Evolutionary conservation across 2,888 invertebrate species (phyloP).

Genomic region (Tetropium fuscum): DNA sequence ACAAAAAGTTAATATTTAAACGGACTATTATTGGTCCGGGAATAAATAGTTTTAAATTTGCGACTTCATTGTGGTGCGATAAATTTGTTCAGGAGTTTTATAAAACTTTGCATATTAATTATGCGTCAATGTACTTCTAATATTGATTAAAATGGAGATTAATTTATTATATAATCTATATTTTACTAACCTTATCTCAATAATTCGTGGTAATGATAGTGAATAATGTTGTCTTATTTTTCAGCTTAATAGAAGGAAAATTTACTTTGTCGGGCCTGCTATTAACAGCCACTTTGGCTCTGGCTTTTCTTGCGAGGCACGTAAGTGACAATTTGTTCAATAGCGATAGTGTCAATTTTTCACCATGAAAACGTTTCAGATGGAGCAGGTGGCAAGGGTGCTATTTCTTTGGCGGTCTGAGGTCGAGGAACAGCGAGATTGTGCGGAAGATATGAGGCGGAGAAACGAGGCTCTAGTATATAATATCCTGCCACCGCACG

Average conservation of each 20-base stretch:
- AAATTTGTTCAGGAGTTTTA: too few species aligned
- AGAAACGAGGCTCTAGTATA: constrained; percentile 91
- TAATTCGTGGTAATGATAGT: not conserved
- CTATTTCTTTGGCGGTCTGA: constrained; percentile 90
- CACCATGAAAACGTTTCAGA: constrained; percentile 68
- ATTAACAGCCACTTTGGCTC: constrained; percentile 69
- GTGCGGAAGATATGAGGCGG: constrained; percentile 87
- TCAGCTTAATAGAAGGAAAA: constrained; percentile 64
- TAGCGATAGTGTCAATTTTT: too few species aligned
- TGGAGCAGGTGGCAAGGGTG: constrained; percentile 86
- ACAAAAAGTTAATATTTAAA: too few species aligned
- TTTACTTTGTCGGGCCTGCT: constrained; percentile 68
- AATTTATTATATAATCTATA: too few species aligned
- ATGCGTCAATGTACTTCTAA: too few species aligned
- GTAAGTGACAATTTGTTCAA: constrained; percentile 66
- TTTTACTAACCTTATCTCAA: too few species aligned
- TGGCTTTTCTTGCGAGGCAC: constrained; percentile 75
- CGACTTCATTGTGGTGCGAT: too few species aligned
- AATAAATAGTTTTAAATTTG: too few species aligned
- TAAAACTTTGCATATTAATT: too few species aligned
- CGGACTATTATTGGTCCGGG: too few species aligned
- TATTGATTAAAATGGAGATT: too few species aligned
- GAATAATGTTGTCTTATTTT: constrained; percentile 41
- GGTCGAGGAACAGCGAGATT: constrained; percentile 88
- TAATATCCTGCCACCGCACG: constrained; percentile 92